Base-by-base conservation (phyloP, 1,140 invertebrate species). In the Cyclina sinensis region DNA sequence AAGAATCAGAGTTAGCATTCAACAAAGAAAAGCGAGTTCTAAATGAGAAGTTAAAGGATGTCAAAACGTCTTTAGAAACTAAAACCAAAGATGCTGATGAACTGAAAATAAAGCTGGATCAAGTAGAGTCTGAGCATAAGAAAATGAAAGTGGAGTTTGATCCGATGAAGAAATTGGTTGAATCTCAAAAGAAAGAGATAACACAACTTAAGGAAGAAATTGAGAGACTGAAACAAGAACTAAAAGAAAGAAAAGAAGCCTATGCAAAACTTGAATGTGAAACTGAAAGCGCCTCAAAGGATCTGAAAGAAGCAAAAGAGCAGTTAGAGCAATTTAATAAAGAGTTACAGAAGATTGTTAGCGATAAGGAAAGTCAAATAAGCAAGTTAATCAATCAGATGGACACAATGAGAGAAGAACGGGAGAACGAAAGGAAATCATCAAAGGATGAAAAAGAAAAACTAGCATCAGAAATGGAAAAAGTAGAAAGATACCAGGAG, bases 111-210 rank as follows among this genome's bases (percentile, higher is more conserved):
- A 82, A 91, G 68, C 57, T 76, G 16, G 90, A 92, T 35, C 68
- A 87, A 82, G 70, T 90, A n/a, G 89, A 92, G 88, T 86, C 48
- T 18, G 90, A 91, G 80, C 89, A 90, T 70, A 88, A 89, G 46
- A 86, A 74, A 73, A 43, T 82, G 27, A 68, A 82, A 59, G 43
- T 48, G 24, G 83, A 89, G 27, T 39, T 81, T 30, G 74, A 87
- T 18, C 81, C 57, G 48, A 70, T 87, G 70, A 59, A 86, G 46
- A 51, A 39, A 51, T 48, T 88, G 35, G 83, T 39, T 37, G 88
- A 89, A 3, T 46, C 35, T 21, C 74, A 88, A 76, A 85, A 86
- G 51, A 70, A 80, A 27, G 83, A 92, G 70, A 90, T 90, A 39
- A 78, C 86, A 18, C 48, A 62, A 30, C 46, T 91, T 12, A 84